Evolutionary conservation across 2,888 invertebrate genomes (phyloP), one percentile per base, ranked within the genome.

Genomic region (Rhingia rostrata): DNA sequence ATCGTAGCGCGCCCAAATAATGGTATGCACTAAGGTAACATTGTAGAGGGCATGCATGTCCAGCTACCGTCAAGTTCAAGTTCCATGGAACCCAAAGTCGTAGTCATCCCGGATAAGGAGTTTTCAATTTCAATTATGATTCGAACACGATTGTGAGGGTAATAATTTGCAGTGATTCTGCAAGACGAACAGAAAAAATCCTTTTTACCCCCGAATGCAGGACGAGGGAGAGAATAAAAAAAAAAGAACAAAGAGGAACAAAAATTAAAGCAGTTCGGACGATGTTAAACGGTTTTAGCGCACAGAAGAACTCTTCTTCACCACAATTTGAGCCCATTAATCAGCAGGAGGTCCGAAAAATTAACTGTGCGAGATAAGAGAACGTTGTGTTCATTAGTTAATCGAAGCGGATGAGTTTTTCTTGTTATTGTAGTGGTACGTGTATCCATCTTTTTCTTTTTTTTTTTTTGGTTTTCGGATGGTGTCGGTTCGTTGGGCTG

Each of bases 301-400:
- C 79, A 70, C 79, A 70, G 7, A 80, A 66, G 69, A 79, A 74
- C 70, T 75, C 60, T 80, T 79, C 83, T 80, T 79, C 83, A 80
- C 82, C 79, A 83, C 81, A 86, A 83, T 86, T 86, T 87, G 87
- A 86, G 86, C 86, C 85, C 85, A 86, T 87, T 87, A 87, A 87
- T 86, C 87, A 82, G 86, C 86, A 86, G 87, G 87, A 86, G 87
- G 87, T 85, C 86, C 74, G 85, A 84, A 84, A 84, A 87, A 86
- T 87, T 85, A 87, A 87, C 86, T 86, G 85, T 78, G 85, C 80
- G 80, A 86, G 87, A 86, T 87, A 86, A 86, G 82, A 66, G 86
- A 70, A 84, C 80, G 80, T 75, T 84, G 70, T 80, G 84, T 80
- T 84, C 84, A 84, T 84, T 84, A 84, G 84, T 80, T 75, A 84